Evolutionary conservation across 1,140 invertebrate species (phyloP), one percentile per base, ranked within the genome.

Genomic region (Akabosia matsudoensis): DNA sequence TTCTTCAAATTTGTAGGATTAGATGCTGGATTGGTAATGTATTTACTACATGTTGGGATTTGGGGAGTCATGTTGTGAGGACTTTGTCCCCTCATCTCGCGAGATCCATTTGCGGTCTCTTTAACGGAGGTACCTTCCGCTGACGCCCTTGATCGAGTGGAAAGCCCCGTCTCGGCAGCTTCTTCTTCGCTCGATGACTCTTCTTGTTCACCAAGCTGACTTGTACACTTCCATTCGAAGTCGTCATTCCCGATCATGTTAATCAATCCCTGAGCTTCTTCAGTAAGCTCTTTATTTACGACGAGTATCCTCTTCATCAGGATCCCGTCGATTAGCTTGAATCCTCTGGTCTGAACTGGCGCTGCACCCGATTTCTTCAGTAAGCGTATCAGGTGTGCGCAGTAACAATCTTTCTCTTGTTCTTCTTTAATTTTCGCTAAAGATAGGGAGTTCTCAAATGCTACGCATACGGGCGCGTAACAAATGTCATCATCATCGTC

Each of bases 81-180:
- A 24, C 22, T 13, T 24, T 56, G 10, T 56, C 54, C 54, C 37
- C 37, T 45, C 37, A 18, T 45, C 18, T 45, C 37, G 37, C 37
- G 37, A 45, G 37, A 45, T 45, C 37, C 18, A 18, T 7, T 45
- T 45, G 7, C 7, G 37, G 18, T 45, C 54, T 22, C 22, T 24
- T 24, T 56, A 16, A 22, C 54, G 54, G 54, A n/a, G 54, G 54
- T 56, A 56, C 54, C 54, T 56, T 24, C 54, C 54, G 54, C 54
- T 24, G 54, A 56, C 54, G 54, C 22, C n/a, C 10, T 10, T 16
- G 54, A 16, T 56, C 22, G 54, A 22, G 54, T 56, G 54, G 54
- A 3, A 56, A 16, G 54, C 3, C n/a, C 24, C 54, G 14, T 22
- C 10, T 10, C 24, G 24, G 54, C 14, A 24, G 3, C 54, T 13